Evolutionary conservation across 2,113 vertebrate genomes (phyloP).

Genomic region (Bujurquina vittata): DNA sequence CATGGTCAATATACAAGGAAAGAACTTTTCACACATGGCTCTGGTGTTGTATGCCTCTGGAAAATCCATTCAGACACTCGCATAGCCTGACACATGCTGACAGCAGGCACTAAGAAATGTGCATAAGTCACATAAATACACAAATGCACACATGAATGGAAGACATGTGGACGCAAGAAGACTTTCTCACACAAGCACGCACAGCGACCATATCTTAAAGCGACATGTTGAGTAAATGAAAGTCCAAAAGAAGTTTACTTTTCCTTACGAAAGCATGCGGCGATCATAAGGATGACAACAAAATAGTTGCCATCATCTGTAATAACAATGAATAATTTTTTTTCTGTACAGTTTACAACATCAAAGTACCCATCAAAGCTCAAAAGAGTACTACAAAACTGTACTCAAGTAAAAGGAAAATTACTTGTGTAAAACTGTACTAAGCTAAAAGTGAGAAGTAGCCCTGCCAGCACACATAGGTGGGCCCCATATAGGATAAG

Average conservation of each 20-base stretch:
- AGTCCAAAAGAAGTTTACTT: not conserved
- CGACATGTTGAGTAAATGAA: not conserved
- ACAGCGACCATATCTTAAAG: not conserved
- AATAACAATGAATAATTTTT: not conserved
- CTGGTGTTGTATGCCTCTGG: slow-evolving; percentile 56
- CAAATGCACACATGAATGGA: slow-evolving; percentile 22
- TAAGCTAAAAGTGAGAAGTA: no score
- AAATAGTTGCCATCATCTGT: not conserved
- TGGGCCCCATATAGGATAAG: no score
- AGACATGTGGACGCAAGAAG: slow-evolving; percentile 16
- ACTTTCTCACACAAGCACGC: not conserved
- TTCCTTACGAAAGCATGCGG: not conserved
- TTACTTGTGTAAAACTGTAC: no score
- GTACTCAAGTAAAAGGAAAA: no score
- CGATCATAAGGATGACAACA: not conserved
- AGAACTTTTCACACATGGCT: slow-evolving; percentile 69
- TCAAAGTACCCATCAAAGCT: no score
- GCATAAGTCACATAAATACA: slow-evolving; percentile 53
- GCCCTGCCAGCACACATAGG: no score
- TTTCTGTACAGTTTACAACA: not conserved
- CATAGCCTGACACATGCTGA: slow-evolving; percentile 42
- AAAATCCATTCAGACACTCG: slow-evolving; percentile 68
- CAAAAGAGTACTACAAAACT: no score
- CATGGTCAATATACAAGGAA: slow-evolving; percentile 66
- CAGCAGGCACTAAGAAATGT: slow-evolving; percentile 28